Percentiles rank a stretch among this genome's conserved stretches.
Evolutionary conservation across 2,888 invertebrate species (phyloP).

Genomic region (Eristalis pertinax): DNA sequence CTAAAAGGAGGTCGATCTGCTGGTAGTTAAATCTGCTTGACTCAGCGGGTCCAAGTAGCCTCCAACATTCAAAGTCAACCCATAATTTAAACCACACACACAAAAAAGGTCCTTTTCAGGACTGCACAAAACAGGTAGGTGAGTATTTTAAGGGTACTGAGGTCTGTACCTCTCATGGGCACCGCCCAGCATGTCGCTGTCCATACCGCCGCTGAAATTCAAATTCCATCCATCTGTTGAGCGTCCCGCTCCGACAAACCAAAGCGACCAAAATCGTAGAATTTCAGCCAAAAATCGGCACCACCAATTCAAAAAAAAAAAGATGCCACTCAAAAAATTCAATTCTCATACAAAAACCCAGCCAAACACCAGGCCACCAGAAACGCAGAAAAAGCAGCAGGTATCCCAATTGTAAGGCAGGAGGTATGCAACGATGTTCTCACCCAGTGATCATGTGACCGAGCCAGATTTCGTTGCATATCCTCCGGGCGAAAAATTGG

Average conservation of each 20-base stretch:
- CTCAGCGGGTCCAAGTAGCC: background rate
- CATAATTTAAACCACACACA: background rate
- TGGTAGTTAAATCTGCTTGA: background rate
- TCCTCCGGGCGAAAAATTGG: background rate
- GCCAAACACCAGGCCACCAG: too few species aligned
- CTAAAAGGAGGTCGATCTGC: background rate
- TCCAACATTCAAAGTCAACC: background rate
- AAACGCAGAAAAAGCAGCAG: background rate
- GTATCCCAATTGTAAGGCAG: background rate
- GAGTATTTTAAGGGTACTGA: too few species aligned
- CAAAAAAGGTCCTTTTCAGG: background rate
- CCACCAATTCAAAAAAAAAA: too few species aligned
- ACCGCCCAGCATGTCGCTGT: too few species aligned
- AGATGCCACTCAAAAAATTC: too few species aligned
- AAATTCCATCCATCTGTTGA: too few species aligned
- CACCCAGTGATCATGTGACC: too few species aligned
- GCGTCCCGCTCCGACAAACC: too few species aligned
- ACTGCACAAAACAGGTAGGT: too few species aligned
- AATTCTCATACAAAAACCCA: too few species aligned
- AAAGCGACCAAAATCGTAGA: background rate
- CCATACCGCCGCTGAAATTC: too few species aligned
- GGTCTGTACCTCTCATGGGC: too few species aligned
- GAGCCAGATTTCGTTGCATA: background rate
- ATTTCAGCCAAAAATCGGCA: background rate
- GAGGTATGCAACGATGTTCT: background rate